Conservation (phyloP, 2,888 invertebrate species). For the Acrobasis repandana region DNA sequence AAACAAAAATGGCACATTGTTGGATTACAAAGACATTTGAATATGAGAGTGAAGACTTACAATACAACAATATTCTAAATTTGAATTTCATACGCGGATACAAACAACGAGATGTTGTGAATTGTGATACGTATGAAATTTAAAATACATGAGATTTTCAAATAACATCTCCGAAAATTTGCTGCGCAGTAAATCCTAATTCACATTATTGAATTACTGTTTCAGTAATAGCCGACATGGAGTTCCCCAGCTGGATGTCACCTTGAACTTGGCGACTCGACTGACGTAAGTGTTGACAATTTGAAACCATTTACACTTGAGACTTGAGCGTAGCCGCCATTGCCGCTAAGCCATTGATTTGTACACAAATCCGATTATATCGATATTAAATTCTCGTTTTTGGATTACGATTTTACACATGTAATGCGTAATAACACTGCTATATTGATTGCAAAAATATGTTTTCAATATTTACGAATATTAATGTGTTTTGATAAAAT, state of each 20-base stretch:
- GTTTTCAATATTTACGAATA: background rate
- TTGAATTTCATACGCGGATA: background rate
- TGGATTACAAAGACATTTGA: conserved; percentile 6
- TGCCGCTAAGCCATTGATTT: conserved; percentile 41
- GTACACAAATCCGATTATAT: conserved; percentile 30
- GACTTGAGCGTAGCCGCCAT: conserved; percentile 47
- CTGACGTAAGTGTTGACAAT: conserved; percentile 74
- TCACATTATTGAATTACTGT: conserved; percentile 21
- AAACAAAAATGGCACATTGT: background rate
- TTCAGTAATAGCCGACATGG: conserved; percentile 32
- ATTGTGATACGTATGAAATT: background rate
- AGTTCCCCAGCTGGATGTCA: conserved; percentile 42
- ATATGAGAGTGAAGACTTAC: background rate
- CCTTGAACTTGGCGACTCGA: conserved; percentile 73
- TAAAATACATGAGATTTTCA: background rate
- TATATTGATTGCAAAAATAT: background rate
- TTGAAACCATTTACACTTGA: conserved; percentile 64
- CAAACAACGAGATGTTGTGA: background rate
- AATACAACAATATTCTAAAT: background rate
- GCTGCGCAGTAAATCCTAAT: conserved; percentile 19
- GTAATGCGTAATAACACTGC: conserved; percentile 13
- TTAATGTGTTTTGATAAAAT: background rate
- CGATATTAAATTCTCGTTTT: conserved; percentile 13
- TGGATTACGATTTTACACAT: background rate
- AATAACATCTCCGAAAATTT: background rate